These are phyloP conservation scores for Nothobranchius kuhntae DNA, from an alignment of 2,113 vertebrate genomes.

Conservation along the genomic window DNA sequence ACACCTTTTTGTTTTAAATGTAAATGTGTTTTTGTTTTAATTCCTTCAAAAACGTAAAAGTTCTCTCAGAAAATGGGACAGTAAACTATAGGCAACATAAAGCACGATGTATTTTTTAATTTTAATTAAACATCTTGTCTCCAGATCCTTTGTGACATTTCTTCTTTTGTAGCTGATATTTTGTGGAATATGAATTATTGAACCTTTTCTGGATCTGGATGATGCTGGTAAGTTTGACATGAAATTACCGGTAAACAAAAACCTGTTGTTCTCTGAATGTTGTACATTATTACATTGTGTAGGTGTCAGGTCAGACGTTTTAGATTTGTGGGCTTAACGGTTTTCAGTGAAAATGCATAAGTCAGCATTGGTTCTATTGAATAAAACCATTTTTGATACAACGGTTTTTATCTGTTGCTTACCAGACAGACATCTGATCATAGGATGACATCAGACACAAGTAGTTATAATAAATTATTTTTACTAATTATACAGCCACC, in stretches of 20 bases:
- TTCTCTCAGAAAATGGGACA: conserved; percentile 44
- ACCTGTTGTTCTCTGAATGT: conserved; percentile 8
- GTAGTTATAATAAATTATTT: no score
- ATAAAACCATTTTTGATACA: conserved; percentile 68
- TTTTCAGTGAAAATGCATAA: conserved; percentile 55
- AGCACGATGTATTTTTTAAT: conserved; percentile 69
- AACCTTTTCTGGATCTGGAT: neutral
- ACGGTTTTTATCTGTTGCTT: neutral
- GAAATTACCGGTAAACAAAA: no score
- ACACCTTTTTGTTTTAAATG: conserved; percentile 65
- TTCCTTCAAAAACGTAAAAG: conserved; percentile 44
- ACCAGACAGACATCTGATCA: no score
- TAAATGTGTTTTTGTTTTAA: conserved; percentile 75
- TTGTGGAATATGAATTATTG: conserved; percentile 7
- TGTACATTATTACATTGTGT: conserved; percentile 21
- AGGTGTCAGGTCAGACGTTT: conserved; percentile 18
- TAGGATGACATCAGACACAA: no score
- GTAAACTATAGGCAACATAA: conserved; percentile 44
- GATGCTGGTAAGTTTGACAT: neutral
- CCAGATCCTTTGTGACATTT: conserved; percentile 47
- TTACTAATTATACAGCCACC: no score
- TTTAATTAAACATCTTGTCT: conserved; percentile 77
- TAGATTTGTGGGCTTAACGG: conserved; percentile 21
- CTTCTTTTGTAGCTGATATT: conserved; percentile 41
- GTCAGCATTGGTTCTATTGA: conserved; percentile 61